These are phyloP conservation scores for Xenopus tropicalis DNA, from an alignment of 2,113 vertebrate genomes.

Conservation along the genomic window UCB_Xtro_10.0 CM004451.2:86594001-86594500, in stretches of 20 bases:
- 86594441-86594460: too few relatives aligned
- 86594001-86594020: too few relatives aligned
- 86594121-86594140: too few relatives aligned
- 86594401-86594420: too few relatives aligned
- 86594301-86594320: conserved; percentile 82
- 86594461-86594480: too few relatives aligned
- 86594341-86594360: conserved; percentile 84
- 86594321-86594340: conserved; percentile 73
- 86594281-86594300: conserved; percentile 87
- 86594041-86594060: too few relatives aligned
- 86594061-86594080: too few relatives aligned
- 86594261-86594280: conserved; percentile 91
- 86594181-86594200: conserved; percentile 91
- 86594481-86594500: too few relatives aligned
- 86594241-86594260: conserved; percentile 90
- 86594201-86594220: conserved; percentile 88
- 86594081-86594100: too few relatives aligned
- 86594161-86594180: conserved; percentile 92
- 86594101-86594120: too few relatives aligned
- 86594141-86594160: background rate
- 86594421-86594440: too few relatives aligned
- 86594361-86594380: conserved; percentile 83
- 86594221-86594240: conserved; percentile 84
- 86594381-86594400: background rate
- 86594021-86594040: too few relatives aligned